phyloP scores from a whole-genome alignment of 1,140 invertebrate genomes.

The Drosophila insularis region DNA sequence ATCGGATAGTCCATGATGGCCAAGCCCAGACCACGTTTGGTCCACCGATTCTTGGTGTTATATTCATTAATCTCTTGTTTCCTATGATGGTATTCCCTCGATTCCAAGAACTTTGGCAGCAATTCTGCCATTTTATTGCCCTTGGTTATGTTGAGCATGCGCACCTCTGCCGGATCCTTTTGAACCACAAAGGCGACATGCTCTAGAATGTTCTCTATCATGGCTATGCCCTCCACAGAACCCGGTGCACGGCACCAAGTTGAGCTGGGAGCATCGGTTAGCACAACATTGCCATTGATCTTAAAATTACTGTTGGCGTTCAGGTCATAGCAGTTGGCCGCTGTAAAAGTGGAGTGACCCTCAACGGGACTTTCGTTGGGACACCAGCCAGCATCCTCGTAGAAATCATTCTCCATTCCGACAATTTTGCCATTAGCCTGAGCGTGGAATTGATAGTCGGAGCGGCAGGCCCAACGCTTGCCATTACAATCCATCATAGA shows the following conservation, averaged over 20 bases:
- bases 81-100: conserved; percentile 83
- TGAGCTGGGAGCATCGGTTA: conserved; percentile 87
- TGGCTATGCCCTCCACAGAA: conserved; percentile 86
- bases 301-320: conserved; percentile 82
- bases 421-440: conserved; percentile 87
- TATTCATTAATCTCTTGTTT: conserved; percentile 83
- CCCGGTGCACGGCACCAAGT: conserved; percentile 86
- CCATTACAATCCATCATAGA: conserved; percentile 87
- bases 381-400: conserved; percentile 86
- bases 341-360: conserved; percentile 77
- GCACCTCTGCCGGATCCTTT: conserved; percentile 88
- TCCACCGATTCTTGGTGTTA: conserved; percentile 87
- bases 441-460: conserved; percentile 85
- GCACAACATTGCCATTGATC: conserved; percentile 83
- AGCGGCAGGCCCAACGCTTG: conserved; percentile 84
- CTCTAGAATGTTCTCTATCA: conserved; percentile 91
- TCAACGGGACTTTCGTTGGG: conserved; percentile 85
- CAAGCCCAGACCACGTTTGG: conserved; percentile 85
- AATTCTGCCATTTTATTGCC: conserved; percentile 81
- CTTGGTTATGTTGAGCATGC: conserved; percentile 85
- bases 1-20: conserved; percentile 85
- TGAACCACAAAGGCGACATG: conserved; percentile 87
- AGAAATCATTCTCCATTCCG: conserved; percentile 85
- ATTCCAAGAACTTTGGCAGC: conserved; percentile 61
- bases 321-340: conserved; percentile 85